Conservation (phyloP, 2,113 vertebrate species). For the Craseonycteris thonglongyai region DNA sequence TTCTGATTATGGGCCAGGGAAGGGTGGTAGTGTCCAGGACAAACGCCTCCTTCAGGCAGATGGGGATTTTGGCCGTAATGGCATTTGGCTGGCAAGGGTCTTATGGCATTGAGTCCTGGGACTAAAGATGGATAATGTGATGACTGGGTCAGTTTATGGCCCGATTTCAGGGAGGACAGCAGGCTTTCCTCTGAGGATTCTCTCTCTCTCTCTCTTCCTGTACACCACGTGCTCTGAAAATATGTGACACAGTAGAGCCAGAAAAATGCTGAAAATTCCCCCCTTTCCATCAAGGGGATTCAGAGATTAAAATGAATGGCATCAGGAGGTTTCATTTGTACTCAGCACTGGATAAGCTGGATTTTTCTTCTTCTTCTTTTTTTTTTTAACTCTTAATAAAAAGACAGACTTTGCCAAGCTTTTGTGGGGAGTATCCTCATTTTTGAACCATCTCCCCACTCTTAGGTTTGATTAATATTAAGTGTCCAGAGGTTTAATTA, state of each 20-base stretch:
- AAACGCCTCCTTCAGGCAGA: not conserved
- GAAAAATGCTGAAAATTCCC: not conserved
- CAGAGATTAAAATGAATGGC: not conserved
- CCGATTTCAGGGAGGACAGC: not conserved
- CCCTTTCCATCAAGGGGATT: not conserved
- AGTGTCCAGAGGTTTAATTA: not conserved
- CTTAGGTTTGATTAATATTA: not conserved
- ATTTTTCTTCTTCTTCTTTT: not conserved
- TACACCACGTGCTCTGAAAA: not conserved
- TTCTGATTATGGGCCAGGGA: not conserved
- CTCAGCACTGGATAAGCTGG: not conserved
- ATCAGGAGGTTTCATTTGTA: not conserved
- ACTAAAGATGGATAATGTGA: not conserved
- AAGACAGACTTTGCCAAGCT: not conserved
- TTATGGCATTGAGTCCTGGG: not conserved
- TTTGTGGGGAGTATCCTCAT: accelerated
- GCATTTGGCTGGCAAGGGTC: not conserved
- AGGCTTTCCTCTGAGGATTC: not conserved
- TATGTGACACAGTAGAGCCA: not conserved
- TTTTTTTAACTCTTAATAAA: not conserved
- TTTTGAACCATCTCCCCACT: not conserved
- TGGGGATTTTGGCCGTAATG: not conserved
- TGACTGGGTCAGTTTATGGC: not conserved
- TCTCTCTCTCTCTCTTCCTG: not conserved
- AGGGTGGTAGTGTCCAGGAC: not conserved